These are phyloP conservation scores for Cherax destructor DNA, from an alignment of 1,140 invertebrate species.

Conservation along the genomic window DNA sequence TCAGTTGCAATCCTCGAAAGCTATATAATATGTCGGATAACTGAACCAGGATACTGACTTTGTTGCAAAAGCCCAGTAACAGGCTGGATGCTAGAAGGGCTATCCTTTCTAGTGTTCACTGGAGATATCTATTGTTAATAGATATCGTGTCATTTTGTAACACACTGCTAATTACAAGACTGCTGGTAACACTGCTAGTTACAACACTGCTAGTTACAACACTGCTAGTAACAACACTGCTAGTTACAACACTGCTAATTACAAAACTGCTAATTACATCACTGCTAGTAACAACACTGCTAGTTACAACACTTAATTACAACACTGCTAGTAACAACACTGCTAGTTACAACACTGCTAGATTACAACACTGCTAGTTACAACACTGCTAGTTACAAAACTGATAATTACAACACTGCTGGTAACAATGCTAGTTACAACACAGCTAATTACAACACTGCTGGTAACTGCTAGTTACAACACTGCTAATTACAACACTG, in stretches of 20 bases:
- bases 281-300: constrained; percentile 28
- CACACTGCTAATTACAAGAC: neutral
- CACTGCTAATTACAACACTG: neutral
- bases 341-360: neutral
- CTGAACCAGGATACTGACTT: no score
- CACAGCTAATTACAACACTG: neutral
- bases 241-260: neutral
- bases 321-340: neutral
- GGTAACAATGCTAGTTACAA: constrained; percentile 20
- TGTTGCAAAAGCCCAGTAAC: no score
- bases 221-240: no score
- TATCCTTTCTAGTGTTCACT: no score
- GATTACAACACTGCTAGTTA: neutral
- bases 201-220: neutral
- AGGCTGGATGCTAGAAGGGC: no score
- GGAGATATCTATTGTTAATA: no score
- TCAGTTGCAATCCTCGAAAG: no score
- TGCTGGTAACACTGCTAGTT: neutral
- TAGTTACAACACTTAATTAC: constrained; percentile 14
- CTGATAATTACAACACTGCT: constrained; percentile 2
- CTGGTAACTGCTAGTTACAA: neutral
- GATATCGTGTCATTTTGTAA: no score
- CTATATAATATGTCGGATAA: no score
- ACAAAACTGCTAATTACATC: neutral
- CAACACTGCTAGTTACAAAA: neutral